Evolutionary conservation across 2,888 invertebrate genomes (phyloP).

Genomic region (Synergus gifuensis): DNA sequence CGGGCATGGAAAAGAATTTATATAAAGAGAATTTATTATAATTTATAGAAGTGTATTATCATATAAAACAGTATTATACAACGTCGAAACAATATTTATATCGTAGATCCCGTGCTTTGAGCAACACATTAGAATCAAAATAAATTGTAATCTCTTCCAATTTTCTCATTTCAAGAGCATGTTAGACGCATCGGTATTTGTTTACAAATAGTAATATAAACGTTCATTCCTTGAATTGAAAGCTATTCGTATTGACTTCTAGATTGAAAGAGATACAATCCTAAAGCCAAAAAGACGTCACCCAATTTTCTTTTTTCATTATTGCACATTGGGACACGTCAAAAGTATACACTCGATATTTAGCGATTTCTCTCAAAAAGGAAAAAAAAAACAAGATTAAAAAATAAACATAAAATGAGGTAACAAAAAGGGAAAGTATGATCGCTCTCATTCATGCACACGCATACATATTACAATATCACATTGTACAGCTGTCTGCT

Average conservation of each 20-base stretch:
- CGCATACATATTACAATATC: slow-evolving; percentile 66
- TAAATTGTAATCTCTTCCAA: neutral
- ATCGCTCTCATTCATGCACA: slow-evolving; percentile 46
- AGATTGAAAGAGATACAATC: neutral
- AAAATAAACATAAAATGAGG: slow-evolving; percentile 61
- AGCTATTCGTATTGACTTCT: slow-evolving; percentile 9
- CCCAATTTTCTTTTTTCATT: slow-evolving; percentile 14
- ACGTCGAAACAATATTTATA: slow-evolving; percentile 53
- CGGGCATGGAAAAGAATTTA: neutral
- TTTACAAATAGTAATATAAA: slow-evolving; percentile 6
- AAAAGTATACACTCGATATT: slow-evolving; percentile 27
- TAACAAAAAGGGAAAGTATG: slow-evolving; percentile 59
- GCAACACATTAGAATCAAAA: slow-evolving; percentile 44
- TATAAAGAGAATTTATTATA: neutral
- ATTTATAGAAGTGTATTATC: slow-evolving; percentile 34
- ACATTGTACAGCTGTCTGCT: slow-evolving; percentile 72
- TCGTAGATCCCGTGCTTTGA: slow-evolving; percentile 50
- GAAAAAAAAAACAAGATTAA: slow-evolving; percentile 45
- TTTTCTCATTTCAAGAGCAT: slow-evolving; percentile 2
- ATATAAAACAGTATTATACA: slow-evolving; percentile 49
- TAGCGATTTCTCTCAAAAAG: slow-evolving; percentile 14
- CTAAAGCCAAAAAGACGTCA: slow-evolving; percentile 3
- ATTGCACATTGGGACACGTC: slow-evolving; percentile 24
- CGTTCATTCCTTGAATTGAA: neutral
- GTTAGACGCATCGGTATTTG: neutral